Percentiles rank a stretch among this genome's conserved stretches.
phyloP scores from a whole-genome alignment of 2,888 invertebrate species.

The Acronicta alni region DNA sequence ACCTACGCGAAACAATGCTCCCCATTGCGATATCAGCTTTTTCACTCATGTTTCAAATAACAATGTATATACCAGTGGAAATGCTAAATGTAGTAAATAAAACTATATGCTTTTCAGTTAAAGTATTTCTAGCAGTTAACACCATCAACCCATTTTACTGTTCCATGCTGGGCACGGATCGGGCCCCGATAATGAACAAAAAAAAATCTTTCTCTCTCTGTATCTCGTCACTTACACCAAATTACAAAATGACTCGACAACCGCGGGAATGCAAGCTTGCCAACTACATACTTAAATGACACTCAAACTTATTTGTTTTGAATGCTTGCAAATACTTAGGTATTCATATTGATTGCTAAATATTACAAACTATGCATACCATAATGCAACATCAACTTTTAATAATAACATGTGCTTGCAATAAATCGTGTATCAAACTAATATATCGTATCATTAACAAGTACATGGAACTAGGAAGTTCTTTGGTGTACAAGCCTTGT shows the following conservation, averaged over 20 bases:
- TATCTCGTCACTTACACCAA: constrained; percentile 74
- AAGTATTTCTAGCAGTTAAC: no score
- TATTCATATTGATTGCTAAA: constrained; percentile 49
- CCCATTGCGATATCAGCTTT: no score
- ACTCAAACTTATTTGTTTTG: constrained; percentile 69
- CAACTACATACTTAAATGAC: constrained; percentile 75
- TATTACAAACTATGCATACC: constrained; percentile 35
- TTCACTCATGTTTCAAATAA: no score
- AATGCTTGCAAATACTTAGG: constrained; percentile 56
- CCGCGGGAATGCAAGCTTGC: constrained; percentile 74
- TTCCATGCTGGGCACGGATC: no score
- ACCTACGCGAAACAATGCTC: no score
- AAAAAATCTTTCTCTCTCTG: neutral
- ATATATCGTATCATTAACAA: constrained; percentile 68
- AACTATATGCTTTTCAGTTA: no score
- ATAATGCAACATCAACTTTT: constrained; percentile 14
- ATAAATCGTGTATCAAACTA: constrained; percentile 24
- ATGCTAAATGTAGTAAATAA: no score
- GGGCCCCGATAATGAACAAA: neutral
- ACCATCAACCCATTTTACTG: no score
- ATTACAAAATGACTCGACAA: constrained; percentile 72
- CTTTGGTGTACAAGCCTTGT: constrained; percentile 75
- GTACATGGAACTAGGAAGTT: constrained; percentile 71
- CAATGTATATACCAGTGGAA: no score
- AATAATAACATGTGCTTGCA: constrained; percentile 12